Percentiles rank a stretch among this genome's conserved stretches.
Conservation (phyloP, 2,888 invertebrate species). For the Machimus rusticus region DNA sequence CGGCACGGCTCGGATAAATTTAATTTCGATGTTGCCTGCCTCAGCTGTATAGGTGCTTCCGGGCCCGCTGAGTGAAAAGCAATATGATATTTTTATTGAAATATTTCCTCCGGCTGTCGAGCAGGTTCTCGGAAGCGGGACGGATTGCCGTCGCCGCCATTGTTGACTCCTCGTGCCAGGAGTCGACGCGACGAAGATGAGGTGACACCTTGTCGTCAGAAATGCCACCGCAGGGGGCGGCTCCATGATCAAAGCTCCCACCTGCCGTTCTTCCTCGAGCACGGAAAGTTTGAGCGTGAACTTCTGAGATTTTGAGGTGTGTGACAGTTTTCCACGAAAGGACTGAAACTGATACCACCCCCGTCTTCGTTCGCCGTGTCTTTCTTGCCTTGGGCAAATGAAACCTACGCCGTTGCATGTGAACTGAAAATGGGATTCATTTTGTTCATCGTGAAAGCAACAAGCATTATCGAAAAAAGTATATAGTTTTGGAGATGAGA, state of each 20-base stretch:
- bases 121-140: background rate
- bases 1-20: background rate
- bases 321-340: background rate
- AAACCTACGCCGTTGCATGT: background rate
- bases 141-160: background rate
- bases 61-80: background rate
- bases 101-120: background rate
- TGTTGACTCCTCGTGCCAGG: background rate
- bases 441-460: background rate
- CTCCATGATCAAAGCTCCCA: background rate
- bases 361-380: background rate
- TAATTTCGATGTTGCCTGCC: constrained; percentile 20
- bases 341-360: background rate
- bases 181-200: background rate
- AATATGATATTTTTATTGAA: constrained; percentile 41
- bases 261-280: background rate
- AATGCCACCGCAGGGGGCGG: background rate
- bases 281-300: background rate
- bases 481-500: background rate
- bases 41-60: background rate
- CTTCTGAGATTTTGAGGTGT: background rate
- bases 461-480: background rate
- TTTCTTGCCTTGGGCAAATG: background rate
- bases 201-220: constrained; percentile 1
- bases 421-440: background rate